phyloP scores from a whole-genome alignment of 2,113 vertebrate genomes.

The Mirza zaza region DNA sequence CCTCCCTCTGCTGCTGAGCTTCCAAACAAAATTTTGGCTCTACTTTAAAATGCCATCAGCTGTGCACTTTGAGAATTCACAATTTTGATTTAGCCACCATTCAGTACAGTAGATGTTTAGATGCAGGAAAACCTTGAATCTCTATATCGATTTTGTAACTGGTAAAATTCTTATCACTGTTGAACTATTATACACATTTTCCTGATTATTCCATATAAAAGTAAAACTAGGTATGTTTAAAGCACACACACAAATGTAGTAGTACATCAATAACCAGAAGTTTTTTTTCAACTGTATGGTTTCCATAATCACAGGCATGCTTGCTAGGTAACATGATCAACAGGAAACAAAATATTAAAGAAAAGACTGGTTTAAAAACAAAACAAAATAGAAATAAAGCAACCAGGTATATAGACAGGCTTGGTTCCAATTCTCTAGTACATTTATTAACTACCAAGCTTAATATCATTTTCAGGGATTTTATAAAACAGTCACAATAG shows the following conservation, averaged over 20 bases:
- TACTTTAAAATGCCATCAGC: slow-evolving; percentile 23
- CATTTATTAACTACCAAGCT: background rate
- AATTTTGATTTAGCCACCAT: background rate
- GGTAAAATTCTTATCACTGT: background rate
- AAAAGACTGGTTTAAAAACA: slow-evolving; percentile 17
- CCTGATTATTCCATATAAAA: background rate
- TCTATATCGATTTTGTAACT: background rate
- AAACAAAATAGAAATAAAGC: background rate
- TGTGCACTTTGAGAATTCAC: background rate
- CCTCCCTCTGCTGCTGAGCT: background rate
- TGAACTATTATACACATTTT: background rate
- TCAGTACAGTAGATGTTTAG: background rate
- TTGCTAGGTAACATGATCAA: background rate
- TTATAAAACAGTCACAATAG: background rate
- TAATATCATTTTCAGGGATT: background rate
- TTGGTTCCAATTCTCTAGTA: background rate
- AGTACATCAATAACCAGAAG: background rate
- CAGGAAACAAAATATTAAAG: background rate
- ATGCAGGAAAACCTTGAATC: background rate
- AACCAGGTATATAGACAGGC: background rate
- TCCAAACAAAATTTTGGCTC: slow-evolving; percentile 4
- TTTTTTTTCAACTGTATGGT: background rate
- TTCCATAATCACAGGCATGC: background rate
- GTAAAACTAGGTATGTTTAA: slow-evolving; percentile 2
- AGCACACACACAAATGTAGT: background rate